Base-by-base conservation (phyloP, 2,113 vertebrate species). In the Colaptes auratus region DNA sequence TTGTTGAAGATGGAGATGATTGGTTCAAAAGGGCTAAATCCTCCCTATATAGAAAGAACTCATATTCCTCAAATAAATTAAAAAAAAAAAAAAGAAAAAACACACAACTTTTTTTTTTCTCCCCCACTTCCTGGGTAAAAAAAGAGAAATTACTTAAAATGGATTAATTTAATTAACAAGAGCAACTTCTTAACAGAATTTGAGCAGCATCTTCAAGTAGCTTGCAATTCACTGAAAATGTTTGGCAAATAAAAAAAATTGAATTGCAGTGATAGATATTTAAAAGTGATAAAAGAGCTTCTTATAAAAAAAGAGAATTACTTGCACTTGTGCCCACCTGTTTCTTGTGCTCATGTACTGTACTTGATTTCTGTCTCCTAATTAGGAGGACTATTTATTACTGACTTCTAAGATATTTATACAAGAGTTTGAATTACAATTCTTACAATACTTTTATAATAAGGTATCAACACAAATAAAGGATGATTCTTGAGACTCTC, bases 361-460 rank as follows among this genome's bases (percentile, higher is more conserved):
- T 86, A 81, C 60, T 96, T 92, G 84, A 81, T 91, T 96, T 90
- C 75, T 65, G 50, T 70, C 80, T 88, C 44, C 93, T 93, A 94
- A 97, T 96, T 90, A 83, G 61, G 65, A 83, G 61, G 65, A 91
- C 70, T 93, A 91, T 90, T 97, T 96, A 91, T 88, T 94, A 92
- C 72, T 65, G 79, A 71, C 61, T 80, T 61, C 73, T 87, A 33
- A 65, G 67, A 82, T 85, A 82, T 83, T 88, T 75, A 58, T 90
- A 50, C 24, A 39, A 36, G 35, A 85, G 61, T 76, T 86, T 83
- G 93, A 92, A 81, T 70, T 72, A 61, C 31, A 86, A 86, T 88
- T 88, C 83, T 91, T 90, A 56, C 60, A 75, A 56, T 55, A 33
- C 35, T 80, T 91, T 85, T 95, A 92, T 75, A 67, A 82, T 84